Percentiles rank a stretch among this genome's conserved stretches.
Conservation (phyloP, 2,888 invertebrate species). For the Xestia ashworthii region DNA sequence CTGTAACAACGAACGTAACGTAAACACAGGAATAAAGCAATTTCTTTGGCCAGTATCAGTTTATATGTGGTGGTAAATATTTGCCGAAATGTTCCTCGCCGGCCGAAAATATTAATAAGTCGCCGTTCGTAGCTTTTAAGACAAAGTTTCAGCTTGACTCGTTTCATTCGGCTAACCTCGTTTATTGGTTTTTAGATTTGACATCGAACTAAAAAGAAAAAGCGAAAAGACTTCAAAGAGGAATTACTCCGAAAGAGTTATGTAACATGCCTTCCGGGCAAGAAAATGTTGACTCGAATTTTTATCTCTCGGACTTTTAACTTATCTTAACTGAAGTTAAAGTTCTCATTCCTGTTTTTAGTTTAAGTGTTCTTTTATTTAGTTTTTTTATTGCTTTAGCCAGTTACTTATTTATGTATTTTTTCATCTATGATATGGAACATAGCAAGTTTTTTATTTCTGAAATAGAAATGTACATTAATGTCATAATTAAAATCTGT, state of each 20-base stretch:
- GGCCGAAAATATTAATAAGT: constrained; percentile 30
- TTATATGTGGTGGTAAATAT: constrained; percentile 3
- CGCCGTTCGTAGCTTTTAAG: background rate
- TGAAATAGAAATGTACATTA: background rate
- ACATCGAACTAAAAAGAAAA: constrained; percentile 54
- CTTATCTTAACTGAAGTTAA: constrained; percentile 57
- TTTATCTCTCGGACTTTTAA: constrained; percentile 55
- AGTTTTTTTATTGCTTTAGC: constrained; percentile 12
- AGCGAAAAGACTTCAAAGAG: constrained; percentile 35
- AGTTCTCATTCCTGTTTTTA: constrained; percentile 50
- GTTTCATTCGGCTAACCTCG: constrained; percentile 26
- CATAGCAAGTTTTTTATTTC: background rate
- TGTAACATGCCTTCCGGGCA: constrained; percentile 44
- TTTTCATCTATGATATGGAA: background rate
- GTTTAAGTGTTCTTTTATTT: constrained; percentile 55
- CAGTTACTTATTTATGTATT: constrained; percentile 9
- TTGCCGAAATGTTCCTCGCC: constrained; percentile 16
- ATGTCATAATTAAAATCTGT: background rate
- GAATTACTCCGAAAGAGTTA: constrained; percentile 52
- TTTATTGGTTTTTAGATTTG: constrained; percentile 57
- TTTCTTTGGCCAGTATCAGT: constrained; percentile 7
- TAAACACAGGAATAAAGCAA: constrained; percentile 15
- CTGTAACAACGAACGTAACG: background rate
- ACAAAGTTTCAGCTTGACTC: constrained; percentile 35
- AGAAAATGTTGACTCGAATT: constrained; percentile 52